A percentile compares a stretch with the other conserved stretches of the same genome.
These are phyloP conservation scores for Cancer borealis DNA, from an alignment of 2,888 invertebrate genomes.

Conservation along the genomic window DNA sequence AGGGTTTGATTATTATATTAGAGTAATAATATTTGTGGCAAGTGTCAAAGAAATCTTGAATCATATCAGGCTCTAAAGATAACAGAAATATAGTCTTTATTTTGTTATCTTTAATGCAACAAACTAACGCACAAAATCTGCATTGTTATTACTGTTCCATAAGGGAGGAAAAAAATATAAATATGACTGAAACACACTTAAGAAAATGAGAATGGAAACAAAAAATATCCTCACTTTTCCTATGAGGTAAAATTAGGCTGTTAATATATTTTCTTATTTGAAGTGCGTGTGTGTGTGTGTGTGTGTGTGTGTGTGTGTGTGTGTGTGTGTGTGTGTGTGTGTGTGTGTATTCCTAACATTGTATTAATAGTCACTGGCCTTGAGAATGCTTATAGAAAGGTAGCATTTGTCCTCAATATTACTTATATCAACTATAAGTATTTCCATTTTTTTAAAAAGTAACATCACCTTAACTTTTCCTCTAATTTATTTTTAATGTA, in stretches of 20 bases:
- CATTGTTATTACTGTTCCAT: background rate
- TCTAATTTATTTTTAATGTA: background rate
- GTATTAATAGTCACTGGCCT: background rate
- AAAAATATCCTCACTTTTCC: background rate
- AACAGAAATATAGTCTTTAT: background rate
- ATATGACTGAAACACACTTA: background rate
- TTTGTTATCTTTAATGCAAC: background rate
- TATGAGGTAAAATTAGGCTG: background rate
- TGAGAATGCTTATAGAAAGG: background rate
- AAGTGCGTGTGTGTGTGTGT: background rate
- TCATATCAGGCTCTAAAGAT: background rate
- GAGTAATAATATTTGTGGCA: background rate
- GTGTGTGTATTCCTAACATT: background rate
- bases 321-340: conserved; percentile 41
- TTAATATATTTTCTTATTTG: background rate
- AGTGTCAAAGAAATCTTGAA: background rate
- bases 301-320: conserved; percentile 37
- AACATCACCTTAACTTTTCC: background rate
- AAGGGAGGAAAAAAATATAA: background rate
- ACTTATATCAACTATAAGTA: background rate
- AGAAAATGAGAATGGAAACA: background rate
- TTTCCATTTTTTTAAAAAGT: background rate
- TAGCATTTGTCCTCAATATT: background rate
- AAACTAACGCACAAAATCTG: conserved; percentile 12
- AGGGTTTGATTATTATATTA: no score